Evolutionary conservation across 2,888 invertebrate species (phyloP).

Genomic region (Drosophila demipolita): DNA sequence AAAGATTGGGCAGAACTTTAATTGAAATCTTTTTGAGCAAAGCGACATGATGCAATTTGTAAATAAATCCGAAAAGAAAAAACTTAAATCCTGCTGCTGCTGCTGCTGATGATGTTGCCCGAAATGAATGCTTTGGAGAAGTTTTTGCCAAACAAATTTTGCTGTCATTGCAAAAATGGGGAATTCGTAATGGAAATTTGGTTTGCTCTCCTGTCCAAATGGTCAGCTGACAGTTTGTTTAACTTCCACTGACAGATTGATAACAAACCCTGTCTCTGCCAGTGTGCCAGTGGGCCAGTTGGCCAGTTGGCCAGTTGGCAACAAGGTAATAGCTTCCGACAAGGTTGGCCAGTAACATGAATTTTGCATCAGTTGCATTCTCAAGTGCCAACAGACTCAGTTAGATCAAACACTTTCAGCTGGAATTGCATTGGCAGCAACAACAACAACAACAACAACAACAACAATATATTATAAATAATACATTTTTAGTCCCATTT

Average conservation of each 20-base stretch:
- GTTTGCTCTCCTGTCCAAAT: constrained; percentile 36
- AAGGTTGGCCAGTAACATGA: background rate
- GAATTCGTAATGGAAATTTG: constrained; percentile 64
- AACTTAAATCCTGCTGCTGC: constrained; percentile 26
- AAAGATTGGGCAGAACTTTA: constrained; percentile 50
- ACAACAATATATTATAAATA: background rate
- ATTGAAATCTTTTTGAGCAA: constrained; percentile 71
- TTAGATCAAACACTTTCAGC: background rate
- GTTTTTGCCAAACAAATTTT: constrained; percentile 55
- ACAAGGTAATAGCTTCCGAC: background rate
- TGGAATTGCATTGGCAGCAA: background rate
- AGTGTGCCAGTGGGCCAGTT: background rate
- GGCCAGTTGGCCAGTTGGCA: background rate
- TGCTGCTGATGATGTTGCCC: constrained; percentile 19
- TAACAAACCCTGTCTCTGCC: constrained; percentile 16
- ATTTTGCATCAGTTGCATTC: background rate
- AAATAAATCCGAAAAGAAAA: constrained; percentile 54
- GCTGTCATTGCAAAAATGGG: constrained; percentile 46
- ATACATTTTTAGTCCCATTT: background rate
- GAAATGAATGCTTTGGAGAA: constrained; percentile 45
- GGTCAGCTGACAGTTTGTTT: constrained; percentile 48
- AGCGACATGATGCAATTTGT: constrained; percentile 71
- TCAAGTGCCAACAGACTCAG: background rate
- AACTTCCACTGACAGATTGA: constrained; percentile 41
- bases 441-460: background rate